Base-by-base conservation (phyloP, 2,113 vertebrate species). In the Perca fluviatilis region DNA sequence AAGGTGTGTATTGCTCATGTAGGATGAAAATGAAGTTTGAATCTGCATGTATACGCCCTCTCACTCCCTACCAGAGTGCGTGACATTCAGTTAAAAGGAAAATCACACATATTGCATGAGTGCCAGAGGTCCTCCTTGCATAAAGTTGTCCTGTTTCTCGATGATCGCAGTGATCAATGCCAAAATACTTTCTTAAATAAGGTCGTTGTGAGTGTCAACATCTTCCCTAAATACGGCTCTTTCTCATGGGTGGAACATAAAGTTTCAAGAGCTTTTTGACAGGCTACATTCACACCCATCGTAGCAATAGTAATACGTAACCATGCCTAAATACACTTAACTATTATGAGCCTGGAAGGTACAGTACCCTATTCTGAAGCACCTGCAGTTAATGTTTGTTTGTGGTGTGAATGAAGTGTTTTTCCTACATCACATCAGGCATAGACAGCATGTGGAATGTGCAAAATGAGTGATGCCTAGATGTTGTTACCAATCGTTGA, bases 81-180 rank as follows among this genome's bases (percentile, higher is more conserved):
- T 95, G 95, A 94, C 95, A 95, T 97, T 96, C 95, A 95, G 93
- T 95, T 58, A 66, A 71, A 83, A 19, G 46, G 30, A 33, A 70
- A 74, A 72, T 96, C 96, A 95, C 95, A 92, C 96, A 96, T 96
- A 95, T 91, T 96, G 96, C 96, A 97, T 97, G 96, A 97, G 96
- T 95, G 95, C 95, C 96, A 96, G 96, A 95, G 95, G 95, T 94
- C 95, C 94, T 96, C 92, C 90, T 95, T 94, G 94, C 91, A 95
- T 94, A 92, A 92, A 78, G 74, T 79, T 49, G 79, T 68, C 89
- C 83, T 82, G 83, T 79, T 84, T 83, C 70, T 83, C 25, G 23
- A 33, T 27, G 77, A 83, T 81, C 25, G 60, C 19, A 13, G 68
- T 3, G 63, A 83, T 86, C 67, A 51, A 47, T 72, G 87, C 72